Conservation (phyloP, 1,140 invertebrate genomes). For the Metopolophium dirhodum region DNA sequence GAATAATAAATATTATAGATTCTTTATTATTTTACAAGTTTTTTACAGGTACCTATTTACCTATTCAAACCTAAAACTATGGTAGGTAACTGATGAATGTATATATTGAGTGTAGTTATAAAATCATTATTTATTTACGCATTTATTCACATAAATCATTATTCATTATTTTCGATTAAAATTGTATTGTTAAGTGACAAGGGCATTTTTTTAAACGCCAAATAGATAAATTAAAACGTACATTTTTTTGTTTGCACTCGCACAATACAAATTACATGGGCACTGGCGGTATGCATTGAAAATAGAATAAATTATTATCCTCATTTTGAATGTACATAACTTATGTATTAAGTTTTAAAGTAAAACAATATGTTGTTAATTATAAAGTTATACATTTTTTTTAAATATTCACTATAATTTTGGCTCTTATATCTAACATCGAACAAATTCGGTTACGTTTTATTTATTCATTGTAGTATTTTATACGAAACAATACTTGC, state of each 20-base stretch:
- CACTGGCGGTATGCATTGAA: background rate
- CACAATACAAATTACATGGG: background rate
- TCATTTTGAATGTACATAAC: background rate
- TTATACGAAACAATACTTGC: background rate
- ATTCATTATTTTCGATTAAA: background rate
- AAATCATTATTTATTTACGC: background rate
- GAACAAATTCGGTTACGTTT: background rate
- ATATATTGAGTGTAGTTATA: background rate
- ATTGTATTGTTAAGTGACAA: background rate
- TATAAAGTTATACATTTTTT: background rate
- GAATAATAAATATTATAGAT: background rate
- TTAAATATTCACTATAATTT: background rate
- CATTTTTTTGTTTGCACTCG: background rate
- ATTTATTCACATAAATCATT: background rate
- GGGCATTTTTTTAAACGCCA: background rate
- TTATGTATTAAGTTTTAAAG: background rate
- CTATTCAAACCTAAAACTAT: background rate
- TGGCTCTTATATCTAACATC: background rate
- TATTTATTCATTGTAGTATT: background rate
- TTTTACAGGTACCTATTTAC: background rate
- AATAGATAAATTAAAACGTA: background rate
- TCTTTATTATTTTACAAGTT: background rate
- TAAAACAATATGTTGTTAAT: background rate
- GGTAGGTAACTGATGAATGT: background rate
- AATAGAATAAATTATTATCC: background rate